Conservation (phyloP, 1,140 invertebrate species). For the Triops cancriformis region DNA sequence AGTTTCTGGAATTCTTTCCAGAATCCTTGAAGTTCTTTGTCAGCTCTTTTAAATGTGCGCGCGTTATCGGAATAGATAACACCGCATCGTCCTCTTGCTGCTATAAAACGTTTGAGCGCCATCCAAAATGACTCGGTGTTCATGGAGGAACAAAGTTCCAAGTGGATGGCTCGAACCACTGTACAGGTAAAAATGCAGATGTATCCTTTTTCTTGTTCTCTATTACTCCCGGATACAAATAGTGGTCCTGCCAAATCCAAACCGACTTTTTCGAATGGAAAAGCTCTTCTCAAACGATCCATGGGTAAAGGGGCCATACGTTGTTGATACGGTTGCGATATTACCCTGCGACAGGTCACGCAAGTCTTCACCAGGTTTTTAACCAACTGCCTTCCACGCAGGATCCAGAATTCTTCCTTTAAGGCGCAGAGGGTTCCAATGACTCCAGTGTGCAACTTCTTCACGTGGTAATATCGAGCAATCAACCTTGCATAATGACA, state of each 20-base stretch:
- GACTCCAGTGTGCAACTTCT: slow-evolving; percentile 24
- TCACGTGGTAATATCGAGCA: background rate
- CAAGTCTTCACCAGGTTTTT: slow-evolving; percentile 15
- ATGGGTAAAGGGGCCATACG: background rate
- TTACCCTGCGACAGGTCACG: slow-evolving; percentile 15
- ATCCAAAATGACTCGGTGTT: no score
- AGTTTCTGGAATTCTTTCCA: no score
- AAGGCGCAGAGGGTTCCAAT: slow-evolving; percentile 16
- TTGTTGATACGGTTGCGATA: background rate
- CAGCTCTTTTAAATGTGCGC: no score
- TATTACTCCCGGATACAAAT: background rate
- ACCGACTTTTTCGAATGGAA: background rate
- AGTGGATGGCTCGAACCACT: no score
- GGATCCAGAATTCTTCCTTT: slow-evolving; percentile 28
- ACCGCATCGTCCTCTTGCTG: no score
- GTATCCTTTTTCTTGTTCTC: background rate
- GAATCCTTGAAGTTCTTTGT: no score
- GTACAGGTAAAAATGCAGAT: no score
- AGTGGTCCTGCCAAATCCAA: background rate
- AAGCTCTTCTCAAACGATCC: background rate
- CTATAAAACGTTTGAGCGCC: no score
- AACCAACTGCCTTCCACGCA: slow-evolving; percentile 20
- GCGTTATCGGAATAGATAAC: no score
- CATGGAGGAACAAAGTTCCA: no score
- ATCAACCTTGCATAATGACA: slow-evolving; percentile 20